Evolutionary conservation across 2,797 vertebrate genomes (phyloP), one percentile per base, ranked within the genome.

Genomic region (Sphenodon punctatus): DNA sequence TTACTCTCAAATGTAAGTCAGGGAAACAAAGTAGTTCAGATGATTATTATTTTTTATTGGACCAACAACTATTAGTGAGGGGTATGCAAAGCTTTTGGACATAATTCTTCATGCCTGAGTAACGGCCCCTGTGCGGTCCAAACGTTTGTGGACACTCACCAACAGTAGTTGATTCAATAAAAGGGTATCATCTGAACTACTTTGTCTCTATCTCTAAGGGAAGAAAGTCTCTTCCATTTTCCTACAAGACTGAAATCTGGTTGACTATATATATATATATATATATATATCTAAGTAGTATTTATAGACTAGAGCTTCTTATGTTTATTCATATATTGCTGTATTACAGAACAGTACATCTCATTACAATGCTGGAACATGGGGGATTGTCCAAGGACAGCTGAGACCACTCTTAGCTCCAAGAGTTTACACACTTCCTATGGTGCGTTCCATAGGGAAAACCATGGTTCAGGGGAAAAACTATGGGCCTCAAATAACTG

Each of bases 391-490:
- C 23, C 96, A 97, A 82, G 97, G 97, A 2, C 96, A 97, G 59
- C 95, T 97, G 20, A 89, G 97, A 79, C 96, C 97, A 22, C 34
- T 97, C 71, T 91, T 97, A 42, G 96, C 97, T 2, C 96, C 97
- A 0, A 93, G 97, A 23, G 97, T 97, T 56, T 97, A 97, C 78
- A 97, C 96, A 0, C 95, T 97, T 14, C 97, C 97, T 23, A 97
- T 97, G 97, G 97, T 97, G 30, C 96, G 97, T 76, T 97, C 97
- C 75, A 97, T 97, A 17, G 97, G 97, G n/a, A 97, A 97, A 88
- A 97, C 97, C 13, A 97, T 97, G 97, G 97, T 97, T 67, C 97
- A 97, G 87, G 97, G 97, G 67, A 97, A 97, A 78, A 97, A 97
- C 92, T 97, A 97, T 0, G 97, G 97, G 48, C 97, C 97, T 8